Percentiles rank a stretch among this genome's conserved stretches.
Evolutionary conservation across 2,113 vertebrate genomes (phyloP).

Genomic region (Tyrannus savana): DNA sequence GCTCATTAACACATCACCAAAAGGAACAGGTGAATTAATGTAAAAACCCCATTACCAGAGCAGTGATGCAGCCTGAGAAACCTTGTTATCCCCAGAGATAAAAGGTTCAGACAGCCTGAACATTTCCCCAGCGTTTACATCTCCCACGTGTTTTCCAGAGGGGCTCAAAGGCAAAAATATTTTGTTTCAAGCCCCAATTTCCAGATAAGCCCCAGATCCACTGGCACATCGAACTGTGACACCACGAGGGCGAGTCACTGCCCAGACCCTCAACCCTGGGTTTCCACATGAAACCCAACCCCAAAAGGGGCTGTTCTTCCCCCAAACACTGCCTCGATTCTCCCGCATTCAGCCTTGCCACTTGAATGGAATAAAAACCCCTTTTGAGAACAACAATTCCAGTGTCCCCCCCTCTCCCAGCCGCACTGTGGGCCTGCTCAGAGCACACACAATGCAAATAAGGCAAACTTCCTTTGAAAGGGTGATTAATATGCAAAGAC

Average conservation of each 20-base stretch:
- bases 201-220: background rate
- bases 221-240: background rate
- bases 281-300: slow-evolving; percentile 28
- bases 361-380: slow-evolving; percentile 78
- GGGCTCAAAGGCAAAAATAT: background rate
- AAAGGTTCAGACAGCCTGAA: fast-evolving
- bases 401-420: slow-evolving; percentile 29
- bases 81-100: background rate
- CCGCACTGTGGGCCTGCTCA: slow-evolving; percentile 70
- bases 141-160: background rate
- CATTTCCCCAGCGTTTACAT: background rate
- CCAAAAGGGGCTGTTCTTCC: slow-evolving; percentile 55
- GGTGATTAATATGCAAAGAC: slow-evolving; percentile 80
- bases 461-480: slow-evolving; percentile 77
- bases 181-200: background rate
- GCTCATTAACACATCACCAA: background rate
- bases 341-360: slow-evolving; percentile 71
- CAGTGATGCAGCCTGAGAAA: background rate
- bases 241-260: slow-evolving; percentile 72
- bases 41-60: background rate
- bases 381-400: slow-evolving; percentile 78
- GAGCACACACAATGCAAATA: slow-evolving; percentile 75
- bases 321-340: slow-evolving; percentile 65
- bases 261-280: background rate
- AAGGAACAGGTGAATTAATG: background rate